Base-by-base conservation (phyloP, 1,140 invertebrate genomes). In the Caerostris darwini region DNA sequence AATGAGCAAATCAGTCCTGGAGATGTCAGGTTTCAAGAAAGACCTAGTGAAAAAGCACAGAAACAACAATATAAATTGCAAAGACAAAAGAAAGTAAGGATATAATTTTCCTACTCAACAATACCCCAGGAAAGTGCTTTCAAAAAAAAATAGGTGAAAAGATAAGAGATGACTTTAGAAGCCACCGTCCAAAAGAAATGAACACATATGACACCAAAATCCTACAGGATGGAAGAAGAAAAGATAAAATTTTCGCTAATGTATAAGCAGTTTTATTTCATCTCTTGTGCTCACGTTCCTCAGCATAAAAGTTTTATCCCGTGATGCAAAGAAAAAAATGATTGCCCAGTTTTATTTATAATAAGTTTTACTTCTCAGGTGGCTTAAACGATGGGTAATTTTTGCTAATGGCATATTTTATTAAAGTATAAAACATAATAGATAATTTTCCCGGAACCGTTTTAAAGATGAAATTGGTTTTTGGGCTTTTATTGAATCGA, bases 191-290 rank as follows among this genome's bases (percentile, higher is more conserved):
- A 87, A 67, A 71, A 89, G 34, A 87, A 64, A 50, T 14, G 2
- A 19, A 19, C 87, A 17, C 87, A 89, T 89, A 89, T 71, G 87
- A 89, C 87, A 89, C 53, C 87, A 71, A 89, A 89, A 71, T 89
- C 87, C 87, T 57, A 56, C 71, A 8, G 19, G 64, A 71, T 50
- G 87, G 14, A 71, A 89, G 53, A 50, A 61, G 17, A 10, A 69
- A 64, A 87, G 53, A 64, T 87, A 87, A 64, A 59, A n/a, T 87
- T 87, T 87, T 50, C 4, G 85, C 7, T n/a, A 54, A 54, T 82
- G n/a, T 82, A 34, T 8, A 87, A 50, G 12, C n/a, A 17, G 50
- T 34, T 34, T 61, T 87, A n/a, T 87, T 87, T 59, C 19, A 61
- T 19, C 50, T 50, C 5, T 87, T 34, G n/a, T 12, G 57, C 14